Conservation (phyloP, 2,113 vertebrate species). For the Chunga burmeisteri region DNA sequence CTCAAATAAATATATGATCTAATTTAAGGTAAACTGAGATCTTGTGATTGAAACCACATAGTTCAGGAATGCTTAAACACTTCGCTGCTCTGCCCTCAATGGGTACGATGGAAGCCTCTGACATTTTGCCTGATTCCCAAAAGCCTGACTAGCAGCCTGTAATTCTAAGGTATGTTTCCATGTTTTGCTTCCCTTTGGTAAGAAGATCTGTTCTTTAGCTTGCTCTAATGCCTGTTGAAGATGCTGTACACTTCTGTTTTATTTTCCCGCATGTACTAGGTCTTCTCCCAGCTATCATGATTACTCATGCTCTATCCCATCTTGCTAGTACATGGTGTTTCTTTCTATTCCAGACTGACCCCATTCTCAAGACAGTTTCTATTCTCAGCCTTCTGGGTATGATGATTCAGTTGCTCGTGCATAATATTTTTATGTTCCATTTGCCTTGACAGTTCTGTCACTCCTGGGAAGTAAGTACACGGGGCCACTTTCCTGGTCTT, state of each 20-base stretch:
- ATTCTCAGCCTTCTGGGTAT: not conserved
- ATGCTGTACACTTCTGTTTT: not conserved
- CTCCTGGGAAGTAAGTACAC: not conserved
- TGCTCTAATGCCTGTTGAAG: not conserved
- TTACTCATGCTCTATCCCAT: conserved; percentile 13
- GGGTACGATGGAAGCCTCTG: not conserved
- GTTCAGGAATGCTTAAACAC: conserved; percentile 31
- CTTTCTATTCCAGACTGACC: conserved; percentile 46
- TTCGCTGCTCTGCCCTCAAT: not conserved
- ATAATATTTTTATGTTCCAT: not conserved
- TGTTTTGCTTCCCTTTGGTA: not conserved
- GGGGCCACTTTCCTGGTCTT: not conserved
- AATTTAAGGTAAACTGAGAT: conserved; percentile 29
- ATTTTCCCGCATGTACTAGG: not conserved
- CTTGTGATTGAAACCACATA: not conserved
- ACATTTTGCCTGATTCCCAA: not conserved
- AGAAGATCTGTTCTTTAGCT: not conserved
- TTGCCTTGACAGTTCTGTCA: not conserved
- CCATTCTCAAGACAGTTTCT: conserved; percentile 41
- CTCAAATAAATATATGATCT: conserved; percentile 42
- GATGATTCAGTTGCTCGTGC: conserved; percentile 10
- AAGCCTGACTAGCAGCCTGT: not conserved
- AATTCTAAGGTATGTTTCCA: not conserved
- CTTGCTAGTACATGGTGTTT: conserved; percentile 12
- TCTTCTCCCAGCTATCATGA: not conserved